Evolutionary conservation across 2,113 vertebrate genomes (phyloP).

Genomic region (Anarhynchus alexandrinus): DNA sequence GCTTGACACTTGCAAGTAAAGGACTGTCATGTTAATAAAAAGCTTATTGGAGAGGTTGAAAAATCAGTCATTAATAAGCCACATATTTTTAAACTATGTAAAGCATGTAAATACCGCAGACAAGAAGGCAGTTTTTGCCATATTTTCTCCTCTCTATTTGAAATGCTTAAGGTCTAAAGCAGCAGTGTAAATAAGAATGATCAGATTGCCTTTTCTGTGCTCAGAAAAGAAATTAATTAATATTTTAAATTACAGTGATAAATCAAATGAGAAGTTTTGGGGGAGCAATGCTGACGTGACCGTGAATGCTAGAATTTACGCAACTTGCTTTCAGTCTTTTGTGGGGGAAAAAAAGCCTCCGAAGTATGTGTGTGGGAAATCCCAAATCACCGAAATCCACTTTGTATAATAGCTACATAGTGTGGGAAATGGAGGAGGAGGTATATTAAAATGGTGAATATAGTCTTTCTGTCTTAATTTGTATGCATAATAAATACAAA

Average conservation of each 20-base stretch:
- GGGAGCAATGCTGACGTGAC: rapidly evolving
- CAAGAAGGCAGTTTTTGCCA: slow-evolving; percentile 46
- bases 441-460: neutral
- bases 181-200: slow-evolving; percentile 1
- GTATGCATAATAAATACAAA: neutral
- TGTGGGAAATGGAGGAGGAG: neutral
- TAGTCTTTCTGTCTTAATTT: neutral
- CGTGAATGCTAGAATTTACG: neutral
- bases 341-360: too few relatives aligned
- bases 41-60: slow-evolving; percentile 67
- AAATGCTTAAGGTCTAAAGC: slow-evolving; percentile 26
- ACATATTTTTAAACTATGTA: slow-evolving; percentile 76
- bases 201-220: neutral
- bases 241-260: neutral
- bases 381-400: neutral
- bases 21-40: slow-evolving; percentile 72
- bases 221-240: neutral
- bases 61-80: slow-evolving; percentile 74
- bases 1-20: slow-evolving; percentile 61
- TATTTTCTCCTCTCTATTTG: slow-evolving; percentile 56
- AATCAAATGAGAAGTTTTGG: neutral
- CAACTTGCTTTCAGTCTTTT: neutral
- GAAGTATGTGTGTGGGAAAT: neutral
- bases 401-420: neutral
- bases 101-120: slow-evolving; percentile 68